A percentile compares a stretch with the other conserved stretches of the same genome.
These are phyloP conservation scores for Lathamus discolor DNA, from an alignment of 2,113 vertebrate genomes.

Conservation along the genomic window DNA sequence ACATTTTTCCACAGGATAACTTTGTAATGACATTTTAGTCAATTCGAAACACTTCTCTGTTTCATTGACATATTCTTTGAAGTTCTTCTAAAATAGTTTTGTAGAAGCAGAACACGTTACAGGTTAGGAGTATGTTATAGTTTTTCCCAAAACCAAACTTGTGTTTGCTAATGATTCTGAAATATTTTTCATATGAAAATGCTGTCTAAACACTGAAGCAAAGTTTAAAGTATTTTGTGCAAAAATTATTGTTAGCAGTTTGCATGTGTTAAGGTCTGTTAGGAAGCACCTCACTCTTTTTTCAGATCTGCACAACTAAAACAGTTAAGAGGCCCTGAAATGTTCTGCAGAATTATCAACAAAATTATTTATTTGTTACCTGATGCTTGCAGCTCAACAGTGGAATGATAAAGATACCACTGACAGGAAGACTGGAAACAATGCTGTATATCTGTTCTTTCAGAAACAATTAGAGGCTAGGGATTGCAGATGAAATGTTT, in stretches of 20 bases:
- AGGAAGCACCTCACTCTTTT: background rate
- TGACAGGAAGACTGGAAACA: background rate
- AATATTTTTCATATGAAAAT: background rate
- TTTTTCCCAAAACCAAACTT: background rate
- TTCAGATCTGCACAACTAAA: background rate
- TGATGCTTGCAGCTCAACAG: background rate
- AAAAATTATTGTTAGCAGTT: background rate
- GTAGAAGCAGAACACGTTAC: background rate
- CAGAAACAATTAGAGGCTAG: background rate
- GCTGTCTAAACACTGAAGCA: background rate
- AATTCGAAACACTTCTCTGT: background rate
- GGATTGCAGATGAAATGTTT: background rate
- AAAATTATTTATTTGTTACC: background rate
- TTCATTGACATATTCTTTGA: background rate
- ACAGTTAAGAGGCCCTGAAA: fast-evolving
- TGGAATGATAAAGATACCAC: background rate
- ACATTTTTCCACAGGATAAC: background rate
- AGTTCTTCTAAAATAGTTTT: background rate
- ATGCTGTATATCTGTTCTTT: background rate
- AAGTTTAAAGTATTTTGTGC: background rate
- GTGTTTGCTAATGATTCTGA: background rate
- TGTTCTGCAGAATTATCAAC: background rate
- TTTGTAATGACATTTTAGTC: background rate
- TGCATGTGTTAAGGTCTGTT: background rate
- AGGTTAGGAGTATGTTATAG: background rate